Conservation (phyloP, 53 echinoderm and acorn worm genomes). For the Mesocentrotus franciscanus region DNA sequence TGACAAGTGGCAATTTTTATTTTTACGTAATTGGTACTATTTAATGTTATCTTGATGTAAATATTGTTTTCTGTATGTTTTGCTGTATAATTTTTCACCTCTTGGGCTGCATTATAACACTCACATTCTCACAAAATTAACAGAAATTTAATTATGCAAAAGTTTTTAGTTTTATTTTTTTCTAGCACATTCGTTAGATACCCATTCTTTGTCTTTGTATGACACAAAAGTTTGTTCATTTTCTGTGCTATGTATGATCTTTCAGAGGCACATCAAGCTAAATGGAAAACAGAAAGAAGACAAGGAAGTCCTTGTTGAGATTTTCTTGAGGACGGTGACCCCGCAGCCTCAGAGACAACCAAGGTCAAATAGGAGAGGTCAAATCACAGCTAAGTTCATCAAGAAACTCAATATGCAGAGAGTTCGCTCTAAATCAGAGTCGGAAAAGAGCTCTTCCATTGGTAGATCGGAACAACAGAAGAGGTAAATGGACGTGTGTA, state of each 20-base stretch:
- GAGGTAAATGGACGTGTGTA: background rate
- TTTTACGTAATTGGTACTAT: too few relatives aligned
- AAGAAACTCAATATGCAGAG: constrained; percentile 66
- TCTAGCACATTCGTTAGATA: too few relatives aligned
- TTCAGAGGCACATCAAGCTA: constrained; percentile 42
- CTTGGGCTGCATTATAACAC: too few relatives aligned
- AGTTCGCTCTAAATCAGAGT: constrained; percentile 31
- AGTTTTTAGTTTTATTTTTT: too few relatives aligned
- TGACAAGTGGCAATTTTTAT: too few relatives aligned
- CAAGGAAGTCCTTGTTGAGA: constrained; percentile 76
- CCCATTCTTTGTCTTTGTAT: too few relatives aligned
- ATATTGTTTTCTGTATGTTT: too few relatives aligned
- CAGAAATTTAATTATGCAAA: too few relatives aligned
- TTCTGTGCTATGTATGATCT: background rate
- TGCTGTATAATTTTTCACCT: too few relatives aligned
- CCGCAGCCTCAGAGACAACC: constrained; percentile 86
- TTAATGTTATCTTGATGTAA: too few relatives aligned
- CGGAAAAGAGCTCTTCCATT: background rate
- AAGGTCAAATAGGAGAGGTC: constrained; percentile 83
- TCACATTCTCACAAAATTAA: too few relatives aligned
- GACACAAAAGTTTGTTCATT: too few relatives aligned
- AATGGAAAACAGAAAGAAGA: constrained; percentile 52
- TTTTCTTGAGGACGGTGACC: constrained; percentile 87
- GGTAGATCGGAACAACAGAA: background rate
- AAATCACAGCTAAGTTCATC: constrained; percentile 72